Evolutionary conservation across 23 tunicate genomes (phyloP).

Genomic region (Clavelina lepadiformis): DNA sequence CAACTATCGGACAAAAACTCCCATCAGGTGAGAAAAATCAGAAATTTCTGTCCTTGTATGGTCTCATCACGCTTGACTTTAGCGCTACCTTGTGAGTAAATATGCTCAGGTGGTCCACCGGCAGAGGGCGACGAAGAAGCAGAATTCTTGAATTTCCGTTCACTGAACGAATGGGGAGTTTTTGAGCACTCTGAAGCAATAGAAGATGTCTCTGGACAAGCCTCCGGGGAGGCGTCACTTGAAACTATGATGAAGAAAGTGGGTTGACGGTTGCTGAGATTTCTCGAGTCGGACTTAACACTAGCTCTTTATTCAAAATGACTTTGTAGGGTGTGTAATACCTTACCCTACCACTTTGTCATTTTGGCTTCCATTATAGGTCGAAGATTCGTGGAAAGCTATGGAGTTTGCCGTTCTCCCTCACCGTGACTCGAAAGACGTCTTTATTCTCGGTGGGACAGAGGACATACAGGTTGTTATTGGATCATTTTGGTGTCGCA

Average conservation of each 20-base stretch:
- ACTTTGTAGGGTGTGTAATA: background rate
- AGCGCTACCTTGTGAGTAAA: background rate
- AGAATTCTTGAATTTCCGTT: slow-evolving; percentile 38
- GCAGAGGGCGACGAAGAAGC: slow-evolving; percentile 37
- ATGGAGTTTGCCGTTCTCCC: slow-evolving; percentile 88
- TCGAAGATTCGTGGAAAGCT: slow-evolving; percentile 98
- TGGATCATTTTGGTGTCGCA: background rate
- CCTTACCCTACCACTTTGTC: no score
- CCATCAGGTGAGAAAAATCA: slow-evolving; percentile 43
- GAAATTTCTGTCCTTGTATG: background rate
- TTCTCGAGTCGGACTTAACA: background rate
- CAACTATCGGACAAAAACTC: slow-evolving; percentile 63
- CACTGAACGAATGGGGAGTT: slow-evolving; percentile 87
- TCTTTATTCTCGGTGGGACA: slow-evolving; percentile 96
- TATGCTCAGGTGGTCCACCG: background rate
- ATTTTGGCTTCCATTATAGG: slow-evolving; percentile 25
- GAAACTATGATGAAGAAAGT: slow-evolving; percentile 97
- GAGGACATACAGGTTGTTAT: slow-evolving; percentile 93
- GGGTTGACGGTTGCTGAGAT: background rate
- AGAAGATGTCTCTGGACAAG: slow-evolving; percentile 98
- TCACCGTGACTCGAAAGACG: slow-evolving; percentile 99
- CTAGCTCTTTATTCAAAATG: background rate
- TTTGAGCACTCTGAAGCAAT: slow-evolving; percentile 88
- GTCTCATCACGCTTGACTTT: background rate
- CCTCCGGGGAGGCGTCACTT: slow-evolving; percentile 98